A percentile compares a stretch with the other conserved stretches of the same genome.
phyloP scores from a whole-genome alignment of 2,113 vertebrate genomes.

The Thermophis baileyi region DNA sequence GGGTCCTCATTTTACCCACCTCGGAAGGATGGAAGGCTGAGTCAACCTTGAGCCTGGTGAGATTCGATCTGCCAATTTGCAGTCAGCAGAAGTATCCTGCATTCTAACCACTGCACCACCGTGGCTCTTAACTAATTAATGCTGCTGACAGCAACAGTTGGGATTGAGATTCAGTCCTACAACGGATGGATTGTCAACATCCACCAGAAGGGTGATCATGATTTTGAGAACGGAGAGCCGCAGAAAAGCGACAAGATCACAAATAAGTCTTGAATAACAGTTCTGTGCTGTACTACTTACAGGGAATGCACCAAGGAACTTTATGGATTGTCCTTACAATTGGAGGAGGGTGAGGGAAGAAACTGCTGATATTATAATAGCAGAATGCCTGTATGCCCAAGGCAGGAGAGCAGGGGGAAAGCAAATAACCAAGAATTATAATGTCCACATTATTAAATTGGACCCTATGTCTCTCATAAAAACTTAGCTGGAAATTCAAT shows the following conservation, averaged over 20 bases:
- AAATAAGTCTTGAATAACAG: slow-evolving; percentile 9
- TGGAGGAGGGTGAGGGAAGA: background rate
- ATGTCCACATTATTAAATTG: background rate
- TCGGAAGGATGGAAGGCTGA: too few species aligned
- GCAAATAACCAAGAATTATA: background rate
- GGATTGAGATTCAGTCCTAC: slow-evolving; percentile 48
- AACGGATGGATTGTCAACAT: slow-evolving; percentile 55
- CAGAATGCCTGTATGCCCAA: background rate
- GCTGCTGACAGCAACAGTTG: slow-evolving; percentile 38
- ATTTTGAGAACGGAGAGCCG: slow-evolving; percentile 39
- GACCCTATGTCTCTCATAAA: background rate
- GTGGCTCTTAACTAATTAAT: background rate
- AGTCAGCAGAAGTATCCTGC: too few species aligned
- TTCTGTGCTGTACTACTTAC: background rate
- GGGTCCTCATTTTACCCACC: too few species aligned
- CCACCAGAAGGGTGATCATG: slow-evolving; percentile 42
- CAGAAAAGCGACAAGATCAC: slow-evolving; percentile 1
- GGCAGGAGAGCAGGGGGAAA: background rate
- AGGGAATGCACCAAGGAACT: background rate
- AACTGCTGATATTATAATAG: background rate
- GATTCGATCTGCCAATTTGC: too few species aligned
- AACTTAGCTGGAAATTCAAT: background rate
- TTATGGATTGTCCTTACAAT: background rate
- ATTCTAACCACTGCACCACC: too few species aligned
- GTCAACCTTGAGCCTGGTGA: too few species aligned